Percentiles rank a stretch among this genome's conserved stretches.
Evolutionary conservation across 2,113 vertebrate genomes (phyloP).

Genomic region (Limanda limanda): DNA sequence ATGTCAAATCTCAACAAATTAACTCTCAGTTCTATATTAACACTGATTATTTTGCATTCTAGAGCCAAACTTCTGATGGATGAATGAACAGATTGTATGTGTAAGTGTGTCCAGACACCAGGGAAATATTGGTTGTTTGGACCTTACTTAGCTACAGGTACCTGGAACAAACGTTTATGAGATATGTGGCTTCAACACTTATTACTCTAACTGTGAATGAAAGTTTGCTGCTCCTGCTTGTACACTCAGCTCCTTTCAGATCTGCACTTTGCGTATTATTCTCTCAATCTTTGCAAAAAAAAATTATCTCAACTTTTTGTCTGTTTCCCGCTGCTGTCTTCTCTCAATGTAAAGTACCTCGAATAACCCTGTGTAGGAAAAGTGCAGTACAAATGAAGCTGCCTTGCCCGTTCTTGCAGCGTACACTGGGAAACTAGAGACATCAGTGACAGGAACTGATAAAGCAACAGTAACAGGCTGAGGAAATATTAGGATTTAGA

Average conservation of each 20-base stretch:
- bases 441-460: background rate
- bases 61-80: too few relatives aligned
- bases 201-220: conserved; percentile 7
- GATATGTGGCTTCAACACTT: background rate
- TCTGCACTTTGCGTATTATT: background rate
- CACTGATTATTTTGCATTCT: too few relatives aligned
- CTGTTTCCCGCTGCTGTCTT: background rate
- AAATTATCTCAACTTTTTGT: background rate
- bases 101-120: too few relatives aligned
- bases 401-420: background rate
- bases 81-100: too few relatives aligned
- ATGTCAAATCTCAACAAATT: too few relatives aligned
- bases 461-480: background rate
- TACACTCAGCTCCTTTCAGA: background rate
- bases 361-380: conserved; percentile 7
- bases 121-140: too few relatives aligned
- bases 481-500: conserved; percentile 24
- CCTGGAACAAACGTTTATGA: background rate
- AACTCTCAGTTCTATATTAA: too few relatives aligned
- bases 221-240: background rate
- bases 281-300: background rate
- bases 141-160: background rate
- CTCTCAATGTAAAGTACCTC: conserved; percentile 5
- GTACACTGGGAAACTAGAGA: background rate
- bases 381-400: background rate